Evolutionary conservation across 2,888 invertebrate species (phyloP).

Genomic region (Orchesella flavescens): DNA sequence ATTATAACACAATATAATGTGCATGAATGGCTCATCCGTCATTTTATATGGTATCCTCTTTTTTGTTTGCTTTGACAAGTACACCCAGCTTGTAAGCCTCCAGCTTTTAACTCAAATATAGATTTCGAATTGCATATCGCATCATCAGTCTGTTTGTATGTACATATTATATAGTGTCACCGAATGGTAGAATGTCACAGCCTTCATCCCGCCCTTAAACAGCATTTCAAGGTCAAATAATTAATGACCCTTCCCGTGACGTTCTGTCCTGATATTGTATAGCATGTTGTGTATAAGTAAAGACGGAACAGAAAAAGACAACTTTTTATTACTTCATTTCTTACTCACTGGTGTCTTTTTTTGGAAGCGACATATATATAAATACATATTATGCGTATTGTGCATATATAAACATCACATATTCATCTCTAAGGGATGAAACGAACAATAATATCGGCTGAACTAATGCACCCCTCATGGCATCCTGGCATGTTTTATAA

Average conservation of each 20-base stretch:
- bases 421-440: background rate
- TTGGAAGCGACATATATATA: background rate
- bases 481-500: no score
- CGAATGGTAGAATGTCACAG: background rate
- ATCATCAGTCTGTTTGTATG: background rate
- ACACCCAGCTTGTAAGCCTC: background rate
- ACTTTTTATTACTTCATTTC: slow-evolving; percentile 57
- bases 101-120: no score
- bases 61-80: slow-evolving; percentile 2
- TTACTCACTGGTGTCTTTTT: slow-evolving; percentile 22
- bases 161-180: background rate
- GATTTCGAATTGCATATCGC: no score
- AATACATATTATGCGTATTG: no score
- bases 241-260: slow-evolving; percentile 53
- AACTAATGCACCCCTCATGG: no score
- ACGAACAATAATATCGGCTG: no score
- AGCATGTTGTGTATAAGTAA: background rate
- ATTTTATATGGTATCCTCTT: background rate
- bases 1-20: background rate
- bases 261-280: slow-evolving; percentile 31
- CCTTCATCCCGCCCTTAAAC: slow-evolving; percentile 40
- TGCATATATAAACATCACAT: background rate
- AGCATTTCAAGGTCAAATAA: slow-evolving; percentile 50
- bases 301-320: background rate
- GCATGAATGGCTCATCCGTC: slow-evolving; percentile 23